Evolutionary conservation across 2,888 invertebrate species (phyloP).

Genomic region (Dryadula phaetusa): DNA sequence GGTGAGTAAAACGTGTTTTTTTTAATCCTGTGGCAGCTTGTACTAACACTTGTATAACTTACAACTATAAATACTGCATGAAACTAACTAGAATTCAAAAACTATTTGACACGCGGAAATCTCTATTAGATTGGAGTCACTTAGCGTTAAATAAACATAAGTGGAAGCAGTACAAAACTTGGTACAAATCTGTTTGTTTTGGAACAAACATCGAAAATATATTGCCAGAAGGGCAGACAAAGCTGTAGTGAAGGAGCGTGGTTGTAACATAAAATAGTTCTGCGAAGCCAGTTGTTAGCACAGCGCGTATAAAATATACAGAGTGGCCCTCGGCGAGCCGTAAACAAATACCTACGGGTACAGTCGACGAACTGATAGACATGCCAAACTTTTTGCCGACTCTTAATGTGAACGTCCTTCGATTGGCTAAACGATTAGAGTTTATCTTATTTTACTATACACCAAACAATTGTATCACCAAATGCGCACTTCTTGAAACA

Average conservation of each 20-base stretch:
- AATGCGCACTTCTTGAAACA: background rate
- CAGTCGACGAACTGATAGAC: constrained; percentile 16
- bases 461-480: background rate
- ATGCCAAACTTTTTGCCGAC: constrained; percentile 15
- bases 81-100: background rate
- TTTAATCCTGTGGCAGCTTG: too few relatives aligned
- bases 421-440: background rate
- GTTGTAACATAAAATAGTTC: constrained; percentile 66
- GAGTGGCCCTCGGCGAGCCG: constrained; percentile 60
- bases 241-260: constrained; percentile 49
- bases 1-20: too few relatives aligned
- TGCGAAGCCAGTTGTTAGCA: constrained; percentile 73
- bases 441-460: background rate
- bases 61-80: too few relatives aligned
- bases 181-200: constrained; percentile 16
- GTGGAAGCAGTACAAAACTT: constrained; percentile 12
- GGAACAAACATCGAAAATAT: constrained; percentile 29
- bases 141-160: constrained; percentile 13
- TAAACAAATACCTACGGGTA: constrained; percentile 63
- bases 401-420: constrained; percentile 2
- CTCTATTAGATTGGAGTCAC: background rate
- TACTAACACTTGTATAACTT: too few relatives aligned
- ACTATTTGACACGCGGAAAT: background rate
- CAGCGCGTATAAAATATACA: constrained; percentile 74
- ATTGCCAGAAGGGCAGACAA: constrained; percentile 15